Base-by-base conservation (phyloP, 2,888 invertebrate species). In the Nesidiocoris tenuis region DNA sequence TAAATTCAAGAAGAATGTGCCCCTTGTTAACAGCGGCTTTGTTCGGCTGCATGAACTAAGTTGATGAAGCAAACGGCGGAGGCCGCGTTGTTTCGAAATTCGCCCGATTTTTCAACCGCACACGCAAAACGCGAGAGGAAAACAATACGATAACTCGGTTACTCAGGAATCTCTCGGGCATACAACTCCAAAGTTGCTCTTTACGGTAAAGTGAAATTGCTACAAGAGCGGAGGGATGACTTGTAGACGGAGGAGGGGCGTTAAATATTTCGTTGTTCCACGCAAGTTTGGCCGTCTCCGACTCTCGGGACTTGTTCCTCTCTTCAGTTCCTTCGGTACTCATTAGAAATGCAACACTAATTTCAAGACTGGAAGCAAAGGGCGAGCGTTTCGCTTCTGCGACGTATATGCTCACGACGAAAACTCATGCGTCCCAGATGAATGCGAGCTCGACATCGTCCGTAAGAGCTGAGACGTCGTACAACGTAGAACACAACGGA, bases 271-370 rank as follows among this genome's bases (percentile, higher is more conserved):
- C 39, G 39, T 39, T 39, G 39, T 39, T 12, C 12, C 12, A 39
- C 5, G 39, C 3, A 39, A 39, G 39, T 39, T 39, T 39, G 3
- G 39, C 12, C 12, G 39, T 3, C 39, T 39, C 12, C 39, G 39
- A 12, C 39, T 39, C 39, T 7, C 39, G 39, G 39, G 39, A 24
- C 65, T 25, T 63, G 24, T 2, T 18, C 65, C 17, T 39, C 65
- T 19, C 25, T 18, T 5, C 7, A 55, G 67, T 56, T 56, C 54
- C 54, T 67, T 67, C 39, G 12, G 12, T 12, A 7, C 39, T 39
- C 67, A 67, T 67, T 67, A 67, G 56, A 23, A 67, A 67, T 56
- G 21, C 67, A 67, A 56, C 23, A 19, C 56, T 67, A 67, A 67
- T 67, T 67, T 22, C 65, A 9, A 65, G 22, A 39, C 67, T 1